Conservation (phyloP, 2,888 invertebrate species). For the Bimastos eiseni region DNA sequence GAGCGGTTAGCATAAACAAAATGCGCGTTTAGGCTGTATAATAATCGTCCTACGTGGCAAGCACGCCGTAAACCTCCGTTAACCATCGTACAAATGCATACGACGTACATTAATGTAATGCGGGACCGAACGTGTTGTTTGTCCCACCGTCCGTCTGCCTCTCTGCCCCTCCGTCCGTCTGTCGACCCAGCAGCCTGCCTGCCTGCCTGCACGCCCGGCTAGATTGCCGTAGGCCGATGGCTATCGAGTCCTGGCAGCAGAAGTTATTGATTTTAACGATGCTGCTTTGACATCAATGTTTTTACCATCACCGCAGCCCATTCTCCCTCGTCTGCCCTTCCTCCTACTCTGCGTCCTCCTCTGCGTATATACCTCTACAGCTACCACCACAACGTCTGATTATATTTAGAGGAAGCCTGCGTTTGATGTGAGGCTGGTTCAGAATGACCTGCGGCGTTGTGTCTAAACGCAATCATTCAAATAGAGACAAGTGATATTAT, state of each 20-base stretch:
- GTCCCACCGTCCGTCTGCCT: not conserved
- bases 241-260: constrained; percentile 13
- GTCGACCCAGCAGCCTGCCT: not conserved
- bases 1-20: not conserved
- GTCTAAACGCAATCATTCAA: not conserved
- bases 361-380: not conserved
- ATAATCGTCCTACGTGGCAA: not conserved
- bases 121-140: not conserved
- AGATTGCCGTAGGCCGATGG: not conserved
- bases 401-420: not conserved
- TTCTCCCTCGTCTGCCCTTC: not conserved
- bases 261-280: constrained; percentile 13
- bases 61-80: constrained; percentile 13
- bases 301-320: not conserved
- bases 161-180: no score
- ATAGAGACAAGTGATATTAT: no score
- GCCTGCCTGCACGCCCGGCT: not conserved
- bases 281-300: not conserved
- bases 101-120: not conserved
- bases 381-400: not conserved
- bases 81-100: not conserved
- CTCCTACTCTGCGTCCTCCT: not conserved
- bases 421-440: not conserved
- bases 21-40: not conserved
- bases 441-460: not conserved